Evolutionary conservation across 2,888 invertebrate species (phyloP).

Genomic region (Campaea margaritaria): DNA sequence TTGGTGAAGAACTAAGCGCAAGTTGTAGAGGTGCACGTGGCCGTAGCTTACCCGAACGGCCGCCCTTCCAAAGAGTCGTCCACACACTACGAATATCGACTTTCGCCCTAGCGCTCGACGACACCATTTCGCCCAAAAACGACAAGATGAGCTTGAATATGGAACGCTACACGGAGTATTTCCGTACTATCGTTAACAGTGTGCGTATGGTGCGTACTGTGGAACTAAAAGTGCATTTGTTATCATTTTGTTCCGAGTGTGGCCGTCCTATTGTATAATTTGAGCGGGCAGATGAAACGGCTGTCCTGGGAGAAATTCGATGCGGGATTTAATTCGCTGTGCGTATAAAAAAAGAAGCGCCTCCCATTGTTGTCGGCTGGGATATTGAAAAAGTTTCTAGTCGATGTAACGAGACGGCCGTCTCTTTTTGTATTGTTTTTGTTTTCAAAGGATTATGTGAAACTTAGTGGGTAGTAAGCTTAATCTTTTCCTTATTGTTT

Average conservation of each 20-base stretch:
- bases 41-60: slow-evolving; percentile 80
- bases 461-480: slow-evolving; percentile 64
- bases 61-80: slow-evolving; percentile 78
- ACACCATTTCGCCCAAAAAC: slow-evolving; percentile 70
- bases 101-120: slow-evolving; percentile 71
- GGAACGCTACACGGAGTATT: slow-evolving; percentile 80
- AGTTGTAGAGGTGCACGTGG: slow-evolving; percentile 83
- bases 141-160: slow-evolving; percentile 77
- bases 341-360: slow-evolving; percentile 59
- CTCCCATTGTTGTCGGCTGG: slow-evolving; percentile 67
- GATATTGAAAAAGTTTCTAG: slow-evolving; percentile 78
- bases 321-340: slow-evolving; percentile 63
- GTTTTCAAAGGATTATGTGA: slow-evolving; percentile 68
- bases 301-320: slow-evolving; percentile 63
- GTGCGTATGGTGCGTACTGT: slow-evolving; percentile 67
- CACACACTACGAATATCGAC: slow-evolving; percentile 74
- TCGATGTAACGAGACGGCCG: slow-evolving; percentile 55
- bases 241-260: slow-evolving; percentile 46
- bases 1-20: slow-evolving; percentile 84
- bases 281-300: slow-evolving; percentile 57
- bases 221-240: slow-evolving; percentile 74
- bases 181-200: slow-evolving; percentile 74
- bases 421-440: slow-evolving; percentile 70
- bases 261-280: slow-evolving; percentile 53
- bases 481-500: slow-evolving; percentile 61